Evolutionary conservation across 2,888 invertebrate genomes (phyloP).

Genomic region (Dasysyrphus albostriatus): DNA sequence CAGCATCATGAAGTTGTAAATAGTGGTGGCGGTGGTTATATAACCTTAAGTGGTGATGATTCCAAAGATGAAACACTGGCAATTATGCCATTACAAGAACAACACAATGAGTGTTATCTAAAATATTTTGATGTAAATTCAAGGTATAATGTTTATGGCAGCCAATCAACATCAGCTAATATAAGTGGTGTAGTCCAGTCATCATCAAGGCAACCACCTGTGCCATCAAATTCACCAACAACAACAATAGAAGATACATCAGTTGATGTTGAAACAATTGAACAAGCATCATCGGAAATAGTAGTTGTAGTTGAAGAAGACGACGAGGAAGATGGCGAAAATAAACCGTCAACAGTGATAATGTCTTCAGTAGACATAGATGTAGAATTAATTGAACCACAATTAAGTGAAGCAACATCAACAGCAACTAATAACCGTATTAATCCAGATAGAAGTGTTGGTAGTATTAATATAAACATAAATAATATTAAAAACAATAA

Average conservation of each 20-base stretch:
- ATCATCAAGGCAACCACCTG: background rate
- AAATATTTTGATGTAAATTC: constrained; percentile 77
- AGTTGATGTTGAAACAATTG: constrained; percentile 3
- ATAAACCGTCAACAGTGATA: constrained; percentile 20
- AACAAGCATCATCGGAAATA: constrained; percentile 4
- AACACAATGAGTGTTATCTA: constrained; percentile 78
- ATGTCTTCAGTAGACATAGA: constrained; percentile 11
- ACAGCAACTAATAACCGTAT: constrained; percentile 10
- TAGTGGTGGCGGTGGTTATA: constrained; percentile 30
- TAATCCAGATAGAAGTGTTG: constrained; percentile 49
- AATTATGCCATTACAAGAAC: constrained; percentile 70
- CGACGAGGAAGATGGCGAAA: background rate
- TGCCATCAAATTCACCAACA: background rate
- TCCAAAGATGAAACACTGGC: constrained; percentile 49
- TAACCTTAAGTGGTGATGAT: constrained; percentile 53
- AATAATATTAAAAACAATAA: constrained; percentile 49
- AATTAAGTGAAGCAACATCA: background rate
- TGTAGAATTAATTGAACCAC: constrained; percentile 8
- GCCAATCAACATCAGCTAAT: background rate
- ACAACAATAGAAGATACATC: constrained; percentile 3
- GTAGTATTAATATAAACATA: constrained; percentile 32
- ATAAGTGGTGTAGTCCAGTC: background rate
- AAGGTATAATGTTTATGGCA: constrained; percentile 33
- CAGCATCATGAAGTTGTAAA: constrained; percentile 29
- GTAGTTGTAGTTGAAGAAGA: background rate